A percentile compares a stretch with the other conserved stretches of the same genome.
Evolutionary conservation across 2,113 vertebrate genomes (phyloP).

Genomic region (Pangasianodon hypophthalmus): DNA sequence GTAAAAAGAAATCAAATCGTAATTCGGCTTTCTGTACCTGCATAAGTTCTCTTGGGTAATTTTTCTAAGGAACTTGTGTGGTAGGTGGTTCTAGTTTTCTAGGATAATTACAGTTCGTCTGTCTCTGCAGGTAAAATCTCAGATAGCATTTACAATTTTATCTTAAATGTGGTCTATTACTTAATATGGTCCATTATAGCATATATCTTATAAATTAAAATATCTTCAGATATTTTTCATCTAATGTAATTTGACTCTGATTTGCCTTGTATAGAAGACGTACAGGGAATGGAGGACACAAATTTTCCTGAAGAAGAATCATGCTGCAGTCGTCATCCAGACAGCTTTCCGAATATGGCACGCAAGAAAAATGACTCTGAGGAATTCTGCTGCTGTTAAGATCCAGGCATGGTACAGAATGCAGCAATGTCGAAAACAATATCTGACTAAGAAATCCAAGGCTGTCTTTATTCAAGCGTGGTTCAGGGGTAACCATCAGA

Average conservation of each 20-base stretch:
- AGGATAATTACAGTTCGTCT: neutral
- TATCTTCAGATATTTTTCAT: neutral
- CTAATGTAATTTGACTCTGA: neutral
- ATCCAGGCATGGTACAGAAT: slow-evolving; percentile 86
- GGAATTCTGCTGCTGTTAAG: slow-evolving; percentile 69
- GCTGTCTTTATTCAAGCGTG: slow-evolving; percentile 78
- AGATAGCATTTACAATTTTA: neutral
- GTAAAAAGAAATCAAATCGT: neutral
- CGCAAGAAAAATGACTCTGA: slow-evolving; percentile 55
- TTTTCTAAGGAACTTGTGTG: neutral
- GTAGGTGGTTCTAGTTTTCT: neutral
- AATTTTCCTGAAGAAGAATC: slow-evolving; percentile 63
- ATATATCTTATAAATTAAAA: neutral
- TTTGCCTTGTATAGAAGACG: slow-evolving; percentile 67
- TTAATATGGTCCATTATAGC: neutral
- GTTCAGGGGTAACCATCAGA: slow-evolving; percentile 72
- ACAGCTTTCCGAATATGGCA: slow-evolving; percentile 77
- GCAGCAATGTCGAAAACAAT: slow-evolving; percentile 59
- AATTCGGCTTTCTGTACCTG: neutral
- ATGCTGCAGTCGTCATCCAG: slow-evolving; percentile 76
- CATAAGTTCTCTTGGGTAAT: neutral
- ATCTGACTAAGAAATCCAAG: slow-evolving; percentile 61
- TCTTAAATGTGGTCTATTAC: neutral
- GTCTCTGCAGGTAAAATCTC: neutral
- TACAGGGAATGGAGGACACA: slow-evolving; percentile 78